A percentile compares a stretch with the other conserved stretches of the same genome.
phyloP scores from a whole-genome alignment of 2,888 invertebrate species.

The Limenitis camilla region DNA sequence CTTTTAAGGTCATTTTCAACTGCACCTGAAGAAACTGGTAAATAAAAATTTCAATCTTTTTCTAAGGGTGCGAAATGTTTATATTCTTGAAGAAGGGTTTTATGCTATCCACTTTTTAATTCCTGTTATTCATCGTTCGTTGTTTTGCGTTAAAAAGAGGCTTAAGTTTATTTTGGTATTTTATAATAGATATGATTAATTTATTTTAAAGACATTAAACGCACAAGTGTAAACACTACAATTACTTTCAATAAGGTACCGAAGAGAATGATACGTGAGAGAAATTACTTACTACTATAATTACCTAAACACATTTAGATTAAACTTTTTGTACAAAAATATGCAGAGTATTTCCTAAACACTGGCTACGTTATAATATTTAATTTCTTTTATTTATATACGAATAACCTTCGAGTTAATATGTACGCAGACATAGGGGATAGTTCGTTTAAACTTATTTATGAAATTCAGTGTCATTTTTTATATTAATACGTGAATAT shows the following conservation, averaged over 20 bases:
- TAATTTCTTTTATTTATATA: conserved; percentile 28
- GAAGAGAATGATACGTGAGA: conserved; percentile 45
- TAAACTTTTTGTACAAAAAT: conserved; percentile 59
- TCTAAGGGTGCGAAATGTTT: too few species aligned
- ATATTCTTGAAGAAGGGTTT: too few species aligned
- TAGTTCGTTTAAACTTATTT: not conserved
- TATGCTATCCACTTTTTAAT: too few species aligned
- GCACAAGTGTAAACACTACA: conserved; percentile 26
- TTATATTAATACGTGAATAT: too few species aligned
- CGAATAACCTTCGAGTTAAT: conserved; percentile 28
- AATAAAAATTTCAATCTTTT: too few species aligned
- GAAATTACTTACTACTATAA: conserved; percentile 30
- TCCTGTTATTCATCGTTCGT: too few species aligned
- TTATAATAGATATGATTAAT: too few species aligned
- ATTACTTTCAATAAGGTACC: conserved; percentile 44
- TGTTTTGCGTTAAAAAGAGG: too few species aligned
- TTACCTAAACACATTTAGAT: conserved; percentile 39
- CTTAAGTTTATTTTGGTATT: too few species aligned
- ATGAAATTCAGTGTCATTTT: too few species aligned
- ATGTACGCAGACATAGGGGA: conserved; percentile 29
- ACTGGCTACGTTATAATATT: conserved; percentile 36
- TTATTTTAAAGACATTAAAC: not conserved
- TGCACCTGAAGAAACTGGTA: too few species aligned
- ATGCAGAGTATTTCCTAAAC: conserved; percentile 51
- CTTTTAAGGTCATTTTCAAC: too few species aligned